Evolutionary conservation across 2,113 vertebrate genomes (phyloP), one percentile per base, ranked within the genome.

Genomic region (Notiomystis cincta): DNA sequence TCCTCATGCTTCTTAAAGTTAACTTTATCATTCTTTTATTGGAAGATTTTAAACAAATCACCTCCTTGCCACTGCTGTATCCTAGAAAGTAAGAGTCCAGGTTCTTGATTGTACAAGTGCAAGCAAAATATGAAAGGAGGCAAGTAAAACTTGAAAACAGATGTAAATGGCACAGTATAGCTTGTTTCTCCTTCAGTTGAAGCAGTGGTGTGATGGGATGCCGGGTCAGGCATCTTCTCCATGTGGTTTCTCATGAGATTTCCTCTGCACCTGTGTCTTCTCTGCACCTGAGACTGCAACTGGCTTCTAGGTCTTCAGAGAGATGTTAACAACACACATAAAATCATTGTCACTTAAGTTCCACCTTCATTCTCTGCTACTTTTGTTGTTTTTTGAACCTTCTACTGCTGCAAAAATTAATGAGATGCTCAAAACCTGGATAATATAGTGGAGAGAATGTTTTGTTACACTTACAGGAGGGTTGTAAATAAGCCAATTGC

Each of bases 61-160:
- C 13, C 10, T 72, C 3, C 12, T 24, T 27, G 6, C 19, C 4
- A 33, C 33, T 0, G 0, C 5, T 47, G 7, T 44, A 9, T 45
- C 15, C 21, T 76, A 22, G 30, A 67, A 91, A 64, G 35, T n/a
- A 25, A 33, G 12, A 78, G 15, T 28, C 4, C 4, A 50, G 7
- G 13, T 85, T 2, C 9, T 77, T 58, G 51, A 22, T 11, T 57
- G 24, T 61, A 37, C 24, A 53, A 48, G 13, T 33, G 37, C 9
- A 53, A 70, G 30, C 19, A 82, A 58, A 33, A 33, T 62, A 40
- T 3, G 1, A n/a, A 78, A 82, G 30, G 20, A 78, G 25, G 27
- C 27, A 70, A 90, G 33, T 8, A 58, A 58, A 70, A 33, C 15
- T 69, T 64, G 53, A 13, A 47, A 75, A 2, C 15, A 12, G 5